Conservation (phyloP, 1,140 invertebrate genomes). For the Teleopsis dalmanni region DNA sequence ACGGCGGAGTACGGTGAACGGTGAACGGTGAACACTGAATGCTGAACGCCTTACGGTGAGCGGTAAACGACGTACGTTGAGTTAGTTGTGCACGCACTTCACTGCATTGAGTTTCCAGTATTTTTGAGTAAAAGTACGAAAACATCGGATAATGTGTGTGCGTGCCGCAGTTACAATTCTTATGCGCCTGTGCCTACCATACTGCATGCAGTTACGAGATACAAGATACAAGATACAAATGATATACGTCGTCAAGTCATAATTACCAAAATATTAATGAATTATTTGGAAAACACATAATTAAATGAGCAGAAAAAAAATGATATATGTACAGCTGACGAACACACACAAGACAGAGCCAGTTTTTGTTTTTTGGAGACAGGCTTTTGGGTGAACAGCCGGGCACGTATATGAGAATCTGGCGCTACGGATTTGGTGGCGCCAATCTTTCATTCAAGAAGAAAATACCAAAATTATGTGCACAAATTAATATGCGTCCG, state of each 20-base stretch:
- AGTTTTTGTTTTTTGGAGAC: slow-evolving; percentile 1
- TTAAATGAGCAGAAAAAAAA: too few relatives aligned
- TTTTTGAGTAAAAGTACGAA: not conserved
- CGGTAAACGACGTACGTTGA: not conserved
- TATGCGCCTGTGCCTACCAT: too few relatives aligned
- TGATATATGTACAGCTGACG: too few relatives aligned
- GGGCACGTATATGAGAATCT: too few relatives aligned
- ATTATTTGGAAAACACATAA: slow-evolving; percentile 45
- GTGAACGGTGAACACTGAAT: slow-evolving; percentile 3
- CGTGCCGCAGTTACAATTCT: too few relatives aligned
- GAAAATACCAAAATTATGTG: not conserved
- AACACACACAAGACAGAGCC: too few relatives aligned
- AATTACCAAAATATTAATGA: slow-evolving; percentile 40
- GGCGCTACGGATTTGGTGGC: too few relatives aligned
- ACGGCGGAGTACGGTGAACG: slow-evolving; percentile 3
- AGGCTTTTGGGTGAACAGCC: too few relatives aligned
- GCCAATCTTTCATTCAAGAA: slow-evolving; percentile 7
- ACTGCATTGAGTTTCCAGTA: not conserved
- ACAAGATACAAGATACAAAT: not conserved
- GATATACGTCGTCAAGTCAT: slow-evolving; percentile 14
- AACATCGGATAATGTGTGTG: not conserved
- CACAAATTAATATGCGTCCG: slow-evolving; percentile 12
- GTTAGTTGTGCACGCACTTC: not conserved
- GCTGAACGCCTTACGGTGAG: not conserved
- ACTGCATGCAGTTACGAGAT: too few relatives aligned